Evolutionary conservation across 2,797 vertebrate genomes (phyloP).

Genomic region (Sebastes taczanowskii): DNA sequence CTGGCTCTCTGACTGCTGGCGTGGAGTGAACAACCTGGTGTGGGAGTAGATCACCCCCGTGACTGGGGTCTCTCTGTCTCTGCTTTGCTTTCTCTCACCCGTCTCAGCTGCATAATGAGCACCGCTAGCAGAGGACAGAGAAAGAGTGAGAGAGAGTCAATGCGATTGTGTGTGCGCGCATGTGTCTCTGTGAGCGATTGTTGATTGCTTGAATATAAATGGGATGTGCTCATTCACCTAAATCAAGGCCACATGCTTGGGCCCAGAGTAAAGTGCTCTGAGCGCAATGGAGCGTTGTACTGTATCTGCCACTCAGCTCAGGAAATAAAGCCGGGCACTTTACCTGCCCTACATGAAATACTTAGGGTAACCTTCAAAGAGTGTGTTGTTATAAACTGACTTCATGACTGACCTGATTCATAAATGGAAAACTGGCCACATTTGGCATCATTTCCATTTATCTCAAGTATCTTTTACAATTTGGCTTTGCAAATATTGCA

Average conservation of each 20-base stretch:
- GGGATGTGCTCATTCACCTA: conserved; percentile 76
- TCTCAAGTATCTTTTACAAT: not conserved
- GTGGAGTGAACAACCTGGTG: conserved; percentile 53
- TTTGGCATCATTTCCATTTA: not conserved
- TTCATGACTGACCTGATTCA: conserved; percentile 36
- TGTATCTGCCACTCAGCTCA: conserved; percentile 71
- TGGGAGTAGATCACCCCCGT: conserved; percentile 64
- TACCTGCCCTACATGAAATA: conserved; percentile 56
- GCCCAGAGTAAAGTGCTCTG: conserved; percentile 57
- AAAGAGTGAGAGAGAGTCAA: conserved; percentile 21
- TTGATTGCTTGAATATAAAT: conserved; percentile 77
- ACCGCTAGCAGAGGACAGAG: conserved; percentile 29
- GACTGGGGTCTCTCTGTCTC: conserved; percentile 51
- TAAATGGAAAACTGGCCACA: not conserved
- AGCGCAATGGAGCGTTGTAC: conserved; percentile 60
- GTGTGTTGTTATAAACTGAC: conserved; percentile 50
- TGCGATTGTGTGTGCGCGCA: conserved; percentile 35
- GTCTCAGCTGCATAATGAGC: conserved; percentile 68
- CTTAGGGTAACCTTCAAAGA: conserved; percentile 66
- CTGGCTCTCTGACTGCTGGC: conserved; percentile 58
- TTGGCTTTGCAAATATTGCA: not conserved
- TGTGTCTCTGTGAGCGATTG: conserved; percentile 67
- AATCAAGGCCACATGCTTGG: conserved; percentile 79
- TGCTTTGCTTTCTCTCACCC: conserved; percentile 37
- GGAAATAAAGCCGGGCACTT: conserved; percentile 53